Percentiles rank a stretch among this genome's conserved stretches.
phyloP scores from a whole-genome alignment of 2,888 invertebrate genomes.

The Diachrysia chrysitis region DNA sequence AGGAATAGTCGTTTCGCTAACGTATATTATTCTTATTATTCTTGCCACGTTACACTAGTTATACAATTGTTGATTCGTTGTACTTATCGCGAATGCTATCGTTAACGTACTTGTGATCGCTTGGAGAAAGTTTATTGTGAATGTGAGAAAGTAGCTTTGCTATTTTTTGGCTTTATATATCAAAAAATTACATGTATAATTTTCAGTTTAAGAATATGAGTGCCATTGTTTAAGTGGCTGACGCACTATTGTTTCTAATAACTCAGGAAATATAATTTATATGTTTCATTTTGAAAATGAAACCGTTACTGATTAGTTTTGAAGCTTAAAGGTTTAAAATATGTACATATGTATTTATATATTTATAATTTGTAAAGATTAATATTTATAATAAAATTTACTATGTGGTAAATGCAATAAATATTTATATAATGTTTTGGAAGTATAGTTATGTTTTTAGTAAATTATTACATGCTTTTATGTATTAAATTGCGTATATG shows the following conservation, averaged over 20 bases:
- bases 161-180: neutral
- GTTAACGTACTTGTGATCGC: slow-evolving; percentile 21
- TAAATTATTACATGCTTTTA: neutral
- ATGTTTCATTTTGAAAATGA: neutral
- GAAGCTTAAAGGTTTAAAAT: neutral
- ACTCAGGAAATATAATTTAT: no score
- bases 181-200: neutral
- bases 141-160: slow-evolving; percentile 8
- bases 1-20: slow-evolving; percentile 13
- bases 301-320: neutral
- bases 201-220: neutral
- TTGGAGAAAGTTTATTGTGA: slow-evolving; percentile 18
- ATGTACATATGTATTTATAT: neutral
- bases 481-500: neutral
- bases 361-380: neutral
- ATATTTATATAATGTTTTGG: neutral
- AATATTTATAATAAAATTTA: neutral
- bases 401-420: neutral
- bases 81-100: slow-evolving; percentile 45
- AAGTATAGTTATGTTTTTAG: no score
- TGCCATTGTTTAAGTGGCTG: neutral
- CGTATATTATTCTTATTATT: slow-evolving; percentile 48
- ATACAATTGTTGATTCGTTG: slow-evolving; percentile 77
- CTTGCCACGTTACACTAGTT: slow-evolving; percentile 76
- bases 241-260: no score